Conservation (phyloP, 1,140 invertebrate genomes). For the Cyphomyrmex costatus region DNA sequence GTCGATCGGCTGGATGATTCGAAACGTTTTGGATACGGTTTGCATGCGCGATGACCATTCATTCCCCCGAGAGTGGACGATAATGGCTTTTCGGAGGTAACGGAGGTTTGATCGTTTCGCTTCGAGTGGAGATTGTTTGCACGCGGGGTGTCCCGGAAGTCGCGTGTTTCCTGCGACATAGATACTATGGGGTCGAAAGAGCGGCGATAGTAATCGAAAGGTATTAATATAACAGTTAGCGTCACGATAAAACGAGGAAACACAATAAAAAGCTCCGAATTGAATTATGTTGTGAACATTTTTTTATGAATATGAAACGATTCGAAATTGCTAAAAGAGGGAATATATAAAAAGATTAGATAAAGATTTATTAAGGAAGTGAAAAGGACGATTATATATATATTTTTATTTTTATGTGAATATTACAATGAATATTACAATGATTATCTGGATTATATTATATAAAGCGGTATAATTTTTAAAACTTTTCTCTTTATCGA, state of each 20-base stretch:
- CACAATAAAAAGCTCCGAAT: background rate
- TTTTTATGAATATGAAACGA: background rate
- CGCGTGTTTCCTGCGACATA: constrained; percentile 38
- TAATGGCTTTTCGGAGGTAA: constrained; percentile 47
- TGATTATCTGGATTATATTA: background rate
- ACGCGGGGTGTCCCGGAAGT: constrained; percentile 14
- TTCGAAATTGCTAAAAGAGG: background rate
- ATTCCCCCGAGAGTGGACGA: constrained; percentile 30
- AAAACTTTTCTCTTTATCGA: background rate
- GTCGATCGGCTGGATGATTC: background rate
- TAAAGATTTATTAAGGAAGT: background rate
- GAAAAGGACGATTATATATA: background rate
- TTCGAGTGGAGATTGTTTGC: constrained; percentile 37
- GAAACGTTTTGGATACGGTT: constrained; percentile 13
- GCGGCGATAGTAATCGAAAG: background rate
- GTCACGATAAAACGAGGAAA: background rate
- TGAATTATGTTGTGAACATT: background rate
- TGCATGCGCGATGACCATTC: constrained; percentile 4
- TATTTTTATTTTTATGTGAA: background rate
- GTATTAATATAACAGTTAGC: constrained; percentile 7
- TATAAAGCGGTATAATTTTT: background rate
- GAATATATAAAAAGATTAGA: background rate
- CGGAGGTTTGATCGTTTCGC: constrained; percentile 27
- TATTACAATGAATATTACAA: background rate
- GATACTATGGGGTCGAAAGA: background rate